Evolutionary conservation across 2,888 invertebrate genomes (phyloP).

Genomic region (Odontomyia ornata): DNA sequence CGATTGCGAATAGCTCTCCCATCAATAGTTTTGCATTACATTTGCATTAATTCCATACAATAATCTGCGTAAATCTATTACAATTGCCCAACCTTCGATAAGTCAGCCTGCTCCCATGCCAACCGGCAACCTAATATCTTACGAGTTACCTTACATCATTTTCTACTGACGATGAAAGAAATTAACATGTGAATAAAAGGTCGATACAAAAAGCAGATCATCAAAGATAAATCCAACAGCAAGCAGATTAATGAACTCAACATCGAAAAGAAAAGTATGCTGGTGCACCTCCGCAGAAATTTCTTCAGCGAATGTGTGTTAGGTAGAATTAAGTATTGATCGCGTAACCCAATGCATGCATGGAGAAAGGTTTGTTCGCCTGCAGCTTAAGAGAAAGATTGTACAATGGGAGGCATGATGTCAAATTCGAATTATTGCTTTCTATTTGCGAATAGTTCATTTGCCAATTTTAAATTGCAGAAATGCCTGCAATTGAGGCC

Average conservation of each 20-base stretch:
- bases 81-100: too few species aligned
- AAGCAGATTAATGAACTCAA: not conserved
- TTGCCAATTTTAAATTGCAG: not conserved
- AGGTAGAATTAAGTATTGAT: not conserved
- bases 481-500: not conserved
- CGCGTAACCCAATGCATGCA: not conserved
- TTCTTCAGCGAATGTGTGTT: too few species aligned
- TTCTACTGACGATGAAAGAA: not conserved
- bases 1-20: too few species aligned
- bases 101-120: not conserved
- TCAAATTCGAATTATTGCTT: not conserved
- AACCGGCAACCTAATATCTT: not conserved
- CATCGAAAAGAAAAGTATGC: not conserved
- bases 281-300: not conserved
- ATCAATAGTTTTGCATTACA: too few species aligned
- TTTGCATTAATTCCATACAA: too few species aligned
- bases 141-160: not conserved
- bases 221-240: not conserved
- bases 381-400: too few species aligned
- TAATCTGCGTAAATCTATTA: too few species aligned
- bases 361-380: not conserved
- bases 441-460: not conserved
- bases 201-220: not conserved
- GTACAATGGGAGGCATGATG: not conserved
- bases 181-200: not conserved